phyloP scores from a whole-genome alignment of 2,113 vertebrate species.

The Ardeotis arabs region DNA sequence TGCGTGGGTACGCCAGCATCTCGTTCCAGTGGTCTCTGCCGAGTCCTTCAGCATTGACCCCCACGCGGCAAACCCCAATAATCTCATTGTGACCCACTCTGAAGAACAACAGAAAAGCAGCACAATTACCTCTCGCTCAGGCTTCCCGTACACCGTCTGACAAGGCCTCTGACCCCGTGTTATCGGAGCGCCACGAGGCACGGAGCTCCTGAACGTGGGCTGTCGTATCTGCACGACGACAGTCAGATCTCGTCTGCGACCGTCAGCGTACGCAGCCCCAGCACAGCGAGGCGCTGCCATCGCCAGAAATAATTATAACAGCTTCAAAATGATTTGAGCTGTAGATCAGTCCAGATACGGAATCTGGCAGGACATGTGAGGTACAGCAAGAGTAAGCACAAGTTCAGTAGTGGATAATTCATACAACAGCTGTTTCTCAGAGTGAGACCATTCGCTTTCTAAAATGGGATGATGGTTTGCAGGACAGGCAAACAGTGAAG shows the following conservation, averaged over 20 bases:
- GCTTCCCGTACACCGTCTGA: neutral
- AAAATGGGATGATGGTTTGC: neutral
- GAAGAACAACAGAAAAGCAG: neutral
- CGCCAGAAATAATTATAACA: neutral
- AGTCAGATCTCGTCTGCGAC: neutral
- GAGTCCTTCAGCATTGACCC: conserved; percentile 88
- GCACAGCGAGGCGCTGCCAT: neutral
- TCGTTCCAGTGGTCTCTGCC: conserved; percentile 99
- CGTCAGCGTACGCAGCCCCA: neutral
- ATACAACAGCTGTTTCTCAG: neutral
- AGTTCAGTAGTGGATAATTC: neutral
- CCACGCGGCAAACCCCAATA: conserved; percentile 92
- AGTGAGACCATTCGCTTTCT: neutral
- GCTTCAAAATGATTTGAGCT: rapidly evolving
- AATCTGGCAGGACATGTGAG: neutral
- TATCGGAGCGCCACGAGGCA: rapidly evolving
- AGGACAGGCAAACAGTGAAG: neutral
- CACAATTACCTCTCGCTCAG: rapidly evolving
- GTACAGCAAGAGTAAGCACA: neutral
- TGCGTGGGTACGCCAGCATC: conserved; percentile 96
- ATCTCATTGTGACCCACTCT: conserved; percentile 98
- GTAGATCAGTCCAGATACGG: neutral
- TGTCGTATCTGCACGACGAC: rapidly evolving
- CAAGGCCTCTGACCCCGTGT: rapidly evolving
- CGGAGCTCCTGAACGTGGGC: rapidly evolving